Base-by-base conservation (phyloP, 1,140 invertebrate species). In the Caenorhabditis latens region DNA sequence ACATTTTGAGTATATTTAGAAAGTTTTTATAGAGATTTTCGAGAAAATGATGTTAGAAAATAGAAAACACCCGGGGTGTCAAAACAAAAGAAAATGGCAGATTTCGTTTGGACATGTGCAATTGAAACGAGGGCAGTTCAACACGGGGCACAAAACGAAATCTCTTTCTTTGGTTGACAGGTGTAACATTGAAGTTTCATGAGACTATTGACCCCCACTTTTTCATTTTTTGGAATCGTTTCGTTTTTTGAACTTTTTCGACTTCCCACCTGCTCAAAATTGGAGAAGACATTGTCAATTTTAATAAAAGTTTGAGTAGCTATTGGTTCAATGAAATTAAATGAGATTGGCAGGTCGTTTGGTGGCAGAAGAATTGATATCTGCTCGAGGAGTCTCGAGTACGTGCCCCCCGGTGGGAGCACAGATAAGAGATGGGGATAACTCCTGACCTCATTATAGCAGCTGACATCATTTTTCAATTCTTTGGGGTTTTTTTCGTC, bases 121-220 rank as follows among this genome's bases (percentile, higher is more conserved):
- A 50, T 50, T 53, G 7, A 46, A 79, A 13, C 71, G n/a, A 79
- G 71, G 46, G 71, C 43, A 79, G 46, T 50, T 50, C n/a, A n/a
- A 50, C 46, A 14, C 32, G 32, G 32, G 50, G 50, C 9, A 79
- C 9, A 43, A 50, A 79, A 79, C 13, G 21, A 9, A 24, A 14
- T 14, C 42, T 53, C 42, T 79, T 79, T 71, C 16, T 65, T 40
- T 21, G 24, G 4, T 8, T 67, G 71, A 79, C 46, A 79, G 43
- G 71, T 79, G 71, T 79, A 79, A 79, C 21, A 79, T 79, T 79
- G n/a, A 79, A 79, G n/a, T 79, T 79, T 79, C 46, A 71, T 53
- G 16, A 14, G 65, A 71, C 65, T 32, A 71, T 13, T 71, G 40
- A 46, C 65, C 65, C 42, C 65, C 65, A 71, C 42, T 43, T 42